Evolutionary conservation across 35 echinoderm and acorn worm species (phyloP).

Genomic region (Ptychodera flava): DNA sequence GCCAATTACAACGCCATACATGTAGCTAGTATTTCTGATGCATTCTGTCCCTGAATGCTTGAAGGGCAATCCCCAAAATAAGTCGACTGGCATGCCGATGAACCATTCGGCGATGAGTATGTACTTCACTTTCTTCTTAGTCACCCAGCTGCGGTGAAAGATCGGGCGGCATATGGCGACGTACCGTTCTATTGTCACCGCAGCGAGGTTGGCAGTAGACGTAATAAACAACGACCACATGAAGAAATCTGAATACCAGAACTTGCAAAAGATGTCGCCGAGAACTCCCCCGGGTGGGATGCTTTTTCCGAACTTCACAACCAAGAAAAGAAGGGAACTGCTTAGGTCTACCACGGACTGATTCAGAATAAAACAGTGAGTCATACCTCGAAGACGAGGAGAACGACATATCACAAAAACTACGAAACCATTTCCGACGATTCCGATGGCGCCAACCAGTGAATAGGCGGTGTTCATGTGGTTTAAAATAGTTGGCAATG

Average conservation of each 20-base stretch:
- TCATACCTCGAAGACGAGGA: not conserved
- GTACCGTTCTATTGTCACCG: slow-evolving; percentile 44
- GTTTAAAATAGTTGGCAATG: too few species aligned
- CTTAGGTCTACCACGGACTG: not conserved
- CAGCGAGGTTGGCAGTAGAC: slow-evolving; percentile 4
- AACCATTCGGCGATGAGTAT: slow-evolving; percentile 11
- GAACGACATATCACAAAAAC: not conserved
- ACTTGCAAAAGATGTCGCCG: not conserved
- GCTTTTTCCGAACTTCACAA: not conserved
- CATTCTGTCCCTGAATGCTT: slow-evolving; percentile 4
- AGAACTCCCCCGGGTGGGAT: not conserved
- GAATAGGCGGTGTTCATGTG: not conserved
- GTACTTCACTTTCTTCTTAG: not conserved
- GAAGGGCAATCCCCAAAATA: not conserved
- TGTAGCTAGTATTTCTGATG: not conserved
- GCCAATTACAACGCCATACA: not conserved
- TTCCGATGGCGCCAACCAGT: not conserved
- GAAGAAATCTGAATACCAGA: not conserved
- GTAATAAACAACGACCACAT: slow-evolving; percentile 17
- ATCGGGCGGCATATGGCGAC: slow-evolving; percentile 22
- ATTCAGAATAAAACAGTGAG: not conserved
- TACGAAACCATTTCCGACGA: not conserved
- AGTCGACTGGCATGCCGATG: not conserved
- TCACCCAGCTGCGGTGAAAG: slow-evolving; percentile 4
- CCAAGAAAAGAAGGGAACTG: not conserved